These are phyloP conservation scores for Sphaeridia pumilis DNA, from an alignment of 2,888 invertebrate genomes.

Conservation along the genomic window DNA sequence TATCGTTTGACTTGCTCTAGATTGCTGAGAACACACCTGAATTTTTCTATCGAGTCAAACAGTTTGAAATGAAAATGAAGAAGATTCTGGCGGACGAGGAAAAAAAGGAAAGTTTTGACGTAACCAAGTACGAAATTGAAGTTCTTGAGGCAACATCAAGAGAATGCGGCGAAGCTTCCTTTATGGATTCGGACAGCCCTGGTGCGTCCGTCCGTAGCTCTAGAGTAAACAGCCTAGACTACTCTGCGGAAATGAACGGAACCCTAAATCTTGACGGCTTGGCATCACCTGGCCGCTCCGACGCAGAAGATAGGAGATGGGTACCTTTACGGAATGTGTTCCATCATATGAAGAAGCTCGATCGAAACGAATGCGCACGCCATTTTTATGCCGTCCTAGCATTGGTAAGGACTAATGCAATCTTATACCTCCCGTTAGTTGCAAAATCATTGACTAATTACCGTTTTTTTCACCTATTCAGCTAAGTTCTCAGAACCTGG, in stretches of 20 bases:
- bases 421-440: no score
- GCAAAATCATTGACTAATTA: not conserved
- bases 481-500: conserved; percentile 34
- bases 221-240: conserved; percentile 1
- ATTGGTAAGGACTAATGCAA: no score
- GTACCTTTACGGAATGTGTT: conserved; percentile 29
- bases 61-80: conserved; percentile 32
- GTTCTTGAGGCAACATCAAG: conserved; percentile 25
- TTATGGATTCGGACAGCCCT: conserved; percentile 2
- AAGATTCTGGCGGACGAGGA: conserved; percentile 31
- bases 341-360: conserved; percentile 32
- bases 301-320: conserved; percentile 21
- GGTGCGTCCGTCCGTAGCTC: conserved; percentile 2
- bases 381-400: conserved; percentile 34
- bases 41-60: conserved; percentile 26
- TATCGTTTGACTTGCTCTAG: conserved; percentile 11
- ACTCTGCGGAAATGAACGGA: not conserved
- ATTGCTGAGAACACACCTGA: conserved; percentile 26
- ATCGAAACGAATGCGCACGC: conserved; percentile 31
- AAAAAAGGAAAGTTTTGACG: conserved; percentile 31
- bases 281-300: not conserved
- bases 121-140: conserved; percentile 33
- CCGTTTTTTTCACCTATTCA: conserved; percentile 13
- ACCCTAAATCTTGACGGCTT: not conserved
- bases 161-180: not conserved